Evolutionary conservation across 2,888 invertebrate species (phyloP), one percentile per base, ranked within the genome.

Genomic region (Hylaea fasciaria): DNA sequence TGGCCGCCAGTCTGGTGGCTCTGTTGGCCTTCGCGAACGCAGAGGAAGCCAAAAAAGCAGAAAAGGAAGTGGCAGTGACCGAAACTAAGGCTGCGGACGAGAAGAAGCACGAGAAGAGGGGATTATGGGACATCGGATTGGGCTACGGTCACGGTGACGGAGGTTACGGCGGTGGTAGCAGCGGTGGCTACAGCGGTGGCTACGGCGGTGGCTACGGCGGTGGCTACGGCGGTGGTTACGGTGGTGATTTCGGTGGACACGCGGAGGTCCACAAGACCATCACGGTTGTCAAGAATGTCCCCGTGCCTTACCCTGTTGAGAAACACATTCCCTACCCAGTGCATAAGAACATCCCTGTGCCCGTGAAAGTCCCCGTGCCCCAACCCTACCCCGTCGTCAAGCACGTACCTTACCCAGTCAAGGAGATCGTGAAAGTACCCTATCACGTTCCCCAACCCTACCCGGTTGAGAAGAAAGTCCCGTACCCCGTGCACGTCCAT

Each of bases 91-190:
- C 93, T 64, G 86, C 82, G 49, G 92, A 86, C 54, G 95, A 95
- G 65, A 96, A 96, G 80, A 95, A 95, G 72, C 95, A 95, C 81
- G 95, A 96, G 70, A 96, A 96, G 82, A 94, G 96, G 75, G 96
- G 96, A 57, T 87, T 96, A 58, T 93, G 93, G 73, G 89, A 93
- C 58, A 81, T 83, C 66, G 93, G 93, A 68, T 90, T 94, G 62
- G 93, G 93, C 62, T 93, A 91, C 66, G 91, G 89, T 62, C 82
- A 84, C 41, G 67, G 65, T 28, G 57, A 50, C 50, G 83, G 86
- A 17, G 83, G 85, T 50, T 80, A 73, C 43, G 67, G 72, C 9
- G 88, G 76, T 22, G 46, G 82, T 43, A 78, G 52, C 68, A 81
- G 51, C n/a, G 51, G 56, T 10, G 55, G 58, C 8, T 84, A 77